Conservation (phyloP, 2,113 vertebrate genomes). For the Anhinga anhinga region DNA sequence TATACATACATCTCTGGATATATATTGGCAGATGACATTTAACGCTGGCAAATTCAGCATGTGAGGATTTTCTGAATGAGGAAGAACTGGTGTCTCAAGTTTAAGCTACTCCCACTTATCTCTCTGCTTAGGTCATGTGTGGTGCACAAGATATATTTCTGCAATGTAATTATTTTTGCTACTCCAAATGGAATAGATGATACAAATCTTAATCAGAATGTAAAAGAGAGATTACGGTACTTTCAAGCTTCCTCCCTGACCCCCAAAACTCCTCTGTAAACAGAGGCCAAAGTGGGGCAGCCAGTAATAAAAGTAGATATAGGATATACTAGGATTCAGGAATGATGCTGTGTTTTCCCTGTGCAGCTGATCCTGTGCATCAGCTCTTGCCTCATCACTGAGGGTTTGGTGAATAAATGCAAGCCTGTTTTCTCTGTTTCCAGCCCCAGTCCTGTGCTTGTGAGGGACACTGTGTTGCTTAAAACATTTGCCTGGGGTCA, state of each 20-base stretch:
- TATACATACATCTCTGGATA: not conserved
- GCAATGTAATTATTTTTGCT: not conserved
- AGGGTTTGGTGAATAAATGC: not conserved
- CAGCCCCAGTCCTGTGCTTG: not conserved
- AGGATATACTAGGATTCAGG: not conserved
- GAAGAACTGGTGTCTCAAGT: not conserved
- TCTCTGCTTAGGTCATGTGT: not conserved
- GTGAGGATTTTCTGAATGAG: not conserved
- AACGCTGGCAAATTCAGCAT: not conserved
- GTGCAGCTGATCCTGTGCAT: not conserved
- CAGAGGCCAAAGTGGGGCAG: not conserved
- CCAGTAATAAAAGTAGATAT: not conserved
- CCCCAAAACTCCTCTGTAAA: not conserved
- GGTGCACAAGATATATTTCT: not conserved
- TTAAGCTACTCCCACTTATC: not conserved
- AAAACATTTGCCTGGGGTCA: accelerated
- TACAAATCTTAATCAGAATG: not conserved
- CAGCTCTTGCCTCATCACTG: not conserved
- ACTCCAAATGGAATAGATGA: not conserved
- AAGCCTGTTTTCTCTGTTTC: not conserved
- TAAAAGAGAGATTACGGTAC: not conserved
- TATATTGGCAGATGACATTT: not conserved
- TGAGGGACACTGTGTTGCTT: not conserved
- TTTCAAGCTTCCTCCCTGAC: not conserved
- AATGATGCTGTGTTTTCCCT: not conserved